phyloP scores from a whole-genome alignment of 2,113 vertebrate species.

The Sphaerodactylus townsendi region DNA sequence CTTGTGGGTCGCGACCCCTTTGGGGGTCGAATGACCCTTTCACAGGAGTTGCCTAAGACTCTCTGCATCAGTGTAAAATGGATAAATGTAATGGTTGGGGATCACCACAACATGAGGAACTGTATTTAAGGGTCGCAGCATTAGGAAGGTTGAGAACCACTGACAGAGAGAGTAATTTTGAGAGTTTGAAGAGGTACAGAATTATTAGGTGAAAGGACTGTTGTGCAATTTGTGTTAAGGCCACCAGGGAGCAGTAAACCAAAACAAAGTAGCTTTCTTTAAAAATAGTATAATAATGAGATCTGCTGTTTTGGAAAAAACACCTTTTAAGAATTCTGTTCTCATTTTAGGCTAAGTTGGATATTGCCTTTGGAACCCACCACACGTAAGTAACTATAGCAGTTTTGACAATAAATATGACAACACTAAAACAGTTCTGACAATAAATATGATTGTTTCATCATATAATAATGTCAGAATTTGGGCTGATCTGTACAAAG shows the following conservation, averaged over 20 bases:
- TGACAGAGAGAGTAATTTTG: not conserved
- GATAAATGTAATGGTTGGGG: too few relatives aligned
- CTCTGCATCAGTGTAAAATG: too few relatives aligned
- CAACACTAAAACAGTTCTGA: too few relatives aligned
- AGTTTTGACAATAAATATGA: not conserved
- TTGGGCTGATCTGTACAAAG: not conserved
- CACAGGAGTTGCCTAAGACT: too few relatives aligned
- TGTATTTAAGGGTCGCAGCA: too few relatives aligned
- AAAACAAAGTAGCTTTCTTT: constrained; percentile 20
- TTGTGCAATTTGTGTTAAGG: constrained; percentile 24
- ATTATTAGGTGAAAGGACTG: not conserved
- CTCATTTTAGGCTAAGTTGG: constrained; percentile 89
- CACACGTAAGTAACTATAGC: constrained; percentile 89
- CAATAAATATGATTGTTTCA: not conserved
- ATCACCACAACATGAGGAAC: too few relatives aligned
- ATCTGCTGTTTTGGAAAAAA: not conserved
- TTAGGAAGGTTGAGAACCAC: too few relatives aligned
- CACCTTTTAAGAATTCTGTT: constrained; percentile 18
- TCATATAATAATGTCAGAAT: not conserved
- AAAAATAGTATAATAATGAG: not conserved
- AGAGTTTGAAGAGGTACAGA: not conserved
- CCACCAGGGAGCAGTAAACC: constrained; percentile 72
- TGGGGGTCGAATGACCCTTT: too few relatives aligned
- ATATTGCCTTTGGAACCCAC: constrained; percentile 97
- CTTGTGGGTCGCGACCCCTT: too few relatives aligned